A percentile compares a stretch with the other conserved stretches of the same genome.
Evolutionary conservation across 2,113 vertebrate species (phyloP).

Genomic region (Apodemus speciosus): DNA sequence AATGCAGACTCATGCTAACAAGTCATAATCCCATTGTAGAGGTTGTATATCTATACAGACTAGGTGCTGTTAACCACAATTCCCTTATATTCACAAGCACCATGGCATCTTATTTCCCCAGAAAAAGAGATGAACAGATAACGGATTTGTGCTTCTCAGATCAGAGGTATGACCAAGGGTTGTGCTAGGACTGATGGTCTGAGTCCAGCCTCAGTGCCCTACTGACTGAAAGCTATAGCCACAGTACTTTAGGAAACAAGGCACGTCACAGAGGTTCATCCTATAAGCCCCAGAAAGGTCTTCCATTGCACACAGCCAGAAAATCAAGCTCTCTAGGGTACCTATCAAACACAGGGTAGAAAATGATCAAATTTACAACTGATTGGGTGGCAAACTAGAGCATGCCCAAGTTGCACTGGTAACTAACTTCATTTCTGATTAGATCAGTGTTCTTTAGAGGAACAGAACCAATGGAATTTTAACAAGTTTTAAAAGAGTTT

Average conservation of each 20-base stretch:
- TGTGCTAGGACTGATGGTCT: not conserved
- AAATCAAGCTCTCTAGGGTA: conserved; percentile 82
- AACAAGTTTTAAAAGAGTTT: too few relatives aligned
- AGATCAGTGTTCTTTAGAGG: not conserved
- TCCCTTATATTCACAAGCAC: not conserved
- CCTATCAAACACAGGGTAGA: not conserved
- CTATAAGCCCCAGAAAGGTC: not conserved
- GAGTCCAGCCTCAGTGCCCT: not conserved
- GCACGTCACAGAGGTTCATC: not conserved
- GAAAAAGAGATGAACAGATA: not conserved
- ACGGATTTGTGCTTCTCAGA: not conserved
- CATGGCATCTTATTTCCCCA: not conserved
- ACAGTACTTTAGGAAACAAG: not conserved
- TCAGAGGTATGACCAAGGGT: not conserved
- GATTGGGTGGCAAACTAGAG: not conserved
- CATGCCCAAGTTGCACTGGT: not conserved
- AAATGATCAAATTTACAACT: conserved; percentile 14
- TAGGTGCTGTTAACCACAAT: not conserved
- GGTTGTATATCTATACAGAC: not conserved
- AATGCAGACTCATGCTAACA: not conserved
- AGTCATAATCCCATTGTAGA: not conserved
- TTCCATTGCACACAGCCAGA: not conserved
- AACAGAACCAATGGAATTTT: not conserved
- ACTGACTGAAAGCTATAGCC: not conserved
- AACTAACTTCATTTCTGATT: not conserved